These are phyloP conservation scores for Emydoidea blandingii DNA, from an alignment of 2,797 vertebrate genomes.

Conservation along the genomic window DNA sequence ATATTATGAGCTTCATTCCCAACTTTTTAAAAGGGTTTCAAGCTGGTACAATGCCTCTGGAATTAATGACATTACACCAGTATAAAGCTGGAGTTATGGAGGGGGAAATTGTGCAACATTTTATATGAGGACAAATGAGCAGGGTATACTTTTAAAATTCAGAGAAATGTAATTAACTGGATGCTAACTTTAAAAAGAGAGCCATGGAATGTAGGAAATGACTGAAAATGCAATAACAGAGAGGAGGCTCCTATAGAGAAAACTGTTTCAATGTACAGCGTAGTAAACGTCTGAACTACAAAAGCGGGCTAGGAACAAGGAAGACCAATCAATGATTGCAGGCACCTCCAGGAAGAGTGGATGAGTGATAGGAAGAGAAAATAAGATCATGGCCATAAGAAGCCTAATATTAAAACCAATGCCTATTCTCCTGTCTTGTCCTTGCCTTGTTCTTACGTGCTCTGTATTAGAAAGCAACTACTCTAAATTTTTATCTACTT, in stretches of 20 bases:
- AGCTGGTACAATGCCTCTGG: background rate
- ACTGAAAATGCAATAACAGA: background rate
- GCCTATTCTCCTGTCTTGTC: background rate
- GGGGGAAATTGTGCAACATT: rapidly evolving
- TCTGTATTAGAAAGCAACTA: background rate
- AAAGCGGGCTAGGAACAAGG: background rate
- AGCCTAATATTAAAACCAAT: background rate
- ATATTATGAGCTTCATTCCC: background rate
- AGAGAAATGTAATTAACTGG: rapidly evolving
- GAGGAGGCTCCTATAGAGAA: background rate
- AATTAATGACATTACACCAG: background rate
- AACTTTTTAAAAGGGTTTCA: background rate
- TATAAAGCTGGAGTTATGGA: background rate
- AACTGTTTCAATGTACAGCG: background rate
- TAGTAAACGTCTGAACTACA: background rate
- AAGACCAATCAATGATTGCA: rapidly evolving
- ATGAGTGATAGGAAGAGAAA: background rate
- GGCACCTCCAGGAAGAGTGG: background rate
- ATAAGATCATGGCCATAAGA: background rate
- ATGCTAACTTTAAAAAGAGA: background rate
- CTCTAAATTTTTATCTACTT: background rate
- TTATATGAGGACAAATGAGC: background rate
- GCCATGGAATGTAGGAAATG: background rate
- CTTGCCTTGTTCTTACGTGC: background rate
- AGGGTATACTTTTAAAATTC: rapidly evolving